These are phyloP conservation scores for Sphaeridia pumilis DNA, from an alignment of 2,888 invertebrate species.

Conservation along the genomic window DNA sequence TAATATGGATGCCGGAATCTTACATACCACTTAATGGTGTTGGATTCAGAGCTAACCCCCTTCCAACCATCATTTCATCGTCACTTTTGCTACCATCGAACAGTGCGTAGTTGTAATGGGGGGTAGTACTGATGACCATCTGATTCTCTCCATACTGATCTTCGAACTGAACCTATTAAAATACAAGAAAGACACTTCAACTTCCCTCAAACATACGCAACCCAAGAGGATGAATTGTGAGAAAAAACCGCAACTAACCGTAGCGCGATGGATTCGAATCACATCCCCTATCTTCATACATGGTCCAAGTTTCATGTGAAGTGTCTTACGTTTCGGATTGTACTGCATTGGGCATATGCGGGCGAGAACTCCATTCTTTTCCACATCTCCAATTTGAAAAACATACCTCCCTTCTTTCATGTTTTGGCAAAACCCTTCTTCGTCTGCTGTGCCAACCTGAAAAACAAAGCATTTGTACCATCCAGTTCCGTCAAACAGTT, in stretches of 20 bases:
- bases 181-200: background rate
- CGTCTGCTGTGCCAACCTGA: background rate
- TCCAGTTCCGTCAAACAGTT: no score
- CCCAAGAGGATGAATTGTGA: background rate
- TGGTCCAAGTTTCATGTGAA: background rate
- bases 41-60: no score
- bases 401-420: background rate
- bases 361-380: background rate
- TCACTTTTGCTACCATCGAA: background rate
- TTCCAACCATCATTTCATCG: background rate
- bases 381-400: conserved; percentile 3
- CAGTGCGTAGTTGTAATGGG: conserved; percentile 1
- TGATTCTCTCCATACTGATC: background rate
- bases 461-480: background rate
- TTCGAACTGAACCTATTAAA: conserved; percentile 9
- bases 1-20: no score
- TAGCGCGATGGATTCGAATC: conserved; percentile 12
- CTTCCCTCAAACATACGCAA: background rate
- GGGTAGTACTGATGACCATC: conserved; percentile 9
- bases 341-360: background rate
- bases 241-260: conserved; percentile 2
- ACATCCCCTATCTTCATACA: conserved; percentile 1
- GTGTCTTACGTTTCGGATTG: background rate
- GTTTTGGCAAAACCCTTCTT: background rate
- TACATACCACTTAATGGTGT: no score